Evolutionary conservation across 2,113 vertebrate genomes (phyloP), one percentile per base, ranked within the genome.

Genomic region (Siniperca knerii): DNA sequence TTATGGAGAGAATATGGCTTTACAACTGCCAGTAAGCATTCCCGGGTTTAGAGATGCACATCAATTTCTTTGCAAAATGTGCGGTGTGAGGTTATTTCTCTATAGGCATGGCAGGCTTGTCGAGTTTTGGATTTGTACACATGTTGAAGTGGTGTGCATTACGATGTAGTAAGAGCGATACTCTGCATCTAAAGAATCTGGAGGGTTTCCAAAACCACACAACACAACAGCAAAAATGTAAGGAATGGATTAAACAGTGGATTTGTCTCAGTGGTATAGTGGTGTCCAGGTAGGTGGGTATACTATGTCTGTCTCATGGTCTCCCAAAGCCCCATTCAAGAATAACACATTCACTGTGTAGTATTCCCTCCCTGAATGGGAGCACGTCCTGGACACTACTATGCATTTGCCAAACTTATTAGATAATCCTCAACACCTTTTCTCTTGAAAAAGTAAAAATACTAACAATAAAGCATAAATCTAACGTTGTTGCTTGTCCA

Each of bases 1-100:
- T 80, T 86, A 79, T 83, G 62, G 79, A 60, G 64, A 79, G 71
- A 87, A 68, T 81, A 81, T 48, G 75, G 82, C 71, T 91, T 93
- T 89, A 85, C 66, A 57, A 78, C 83, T 75, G 58, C 74, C 77
- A 65, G 78, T 64, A 35, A 70, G 67, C 77, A 84, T 86, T 90
- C 71, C 54, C 57, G 3, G 54, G 57, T 67, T 90, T 60, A 71
- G 40, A 65, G 46, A 58, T 68, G 68, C 44, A 80, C 79, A 89
- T 89, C 75, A 76, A 69, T 88, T 87, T 74, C 66, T 70, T 72
- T 77, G n/a, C 15, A 8, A 77, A 83, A 77, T 58, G 23, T 77
- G 50, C 64, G 68, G 61, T 10, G 57, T 55, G 61, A 68, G 12
- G 23, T 18, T 29, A n/a, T 64, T 60, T 61, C 50, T 29, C 29